Percentiles rank a stretch among this genome's conserved stretches.
Evolutionary conservation across 2,888 invertebrate species (phyloP).

Genomic region (Epinotia nisella): DNA sequence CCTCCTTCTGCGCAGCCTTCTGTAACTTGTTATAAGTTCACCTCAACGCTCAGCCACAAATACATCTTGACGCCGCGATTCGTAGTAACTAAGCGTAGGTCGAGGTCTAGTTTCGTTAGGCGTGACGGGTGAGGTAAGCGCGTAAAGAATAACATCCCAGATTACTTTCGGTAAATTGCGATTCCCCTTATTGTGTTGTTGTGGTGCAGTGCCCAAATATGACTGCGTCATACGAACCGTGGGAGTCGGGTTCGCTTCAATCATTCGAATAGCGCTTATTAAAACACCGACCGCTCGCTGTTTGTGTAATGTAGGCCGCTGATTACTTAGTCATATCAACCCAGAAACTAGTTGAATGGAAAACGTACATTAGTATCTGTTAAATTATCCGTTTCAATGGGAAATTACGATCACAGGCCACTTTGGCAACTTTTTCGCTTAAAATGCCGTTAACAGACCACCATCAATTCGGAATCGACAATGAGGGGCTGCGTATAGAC

Average conservation of each 20-base stretch:
- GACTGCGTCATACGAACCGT: constrained; percentile 57
- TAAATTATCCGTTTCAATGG: constrained; percentile 4
- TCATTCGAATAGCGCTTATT: constrained; percentile 41
- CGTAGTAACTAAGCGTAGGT: too few relatives aligned
- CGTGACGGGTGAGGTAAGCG: too few relatives aligned
- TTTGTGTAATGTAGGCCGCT: neutral
- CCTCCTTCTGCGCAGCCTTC: constrained; percentile 11
- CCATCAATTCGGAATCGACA: constrained; percentile 23
- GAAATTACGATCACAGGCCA: constrained; percentile 5
- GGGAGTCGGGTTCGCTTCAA: constrained; percentile 52
- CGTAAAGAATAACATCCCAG: too few relatives aligned
- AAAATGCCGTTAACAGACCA: constrained; percentile 19
- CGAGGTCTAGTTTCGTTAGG: too few relatives aligned
- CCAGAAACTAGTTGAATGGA: constrained; percentile 11
- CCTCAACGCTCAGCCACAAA: too few relatives aligned
- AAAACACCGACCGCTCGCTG: neutral
- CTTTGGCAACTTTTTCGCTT: constrained; percentile 7
- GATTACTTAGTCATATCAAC: constrained; percentile 5
- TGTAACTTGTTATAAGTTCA: too few relatives aligned
- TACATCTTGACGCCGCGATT: too few relatives aligned
- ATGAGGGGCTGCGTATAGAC: constrained; percentile 13
- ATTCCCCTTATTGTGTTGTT: constrained; percentile 36
- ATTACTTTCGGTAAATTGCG: constrained; percentile 34
- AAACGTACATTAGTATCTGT: neutral
- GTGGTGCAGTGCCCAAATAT: constrained; percentile 55